phyloP scores from a whole-genome alignment of 1,140 invertebrate genomes.

The Drosophila guanche region DNA sequence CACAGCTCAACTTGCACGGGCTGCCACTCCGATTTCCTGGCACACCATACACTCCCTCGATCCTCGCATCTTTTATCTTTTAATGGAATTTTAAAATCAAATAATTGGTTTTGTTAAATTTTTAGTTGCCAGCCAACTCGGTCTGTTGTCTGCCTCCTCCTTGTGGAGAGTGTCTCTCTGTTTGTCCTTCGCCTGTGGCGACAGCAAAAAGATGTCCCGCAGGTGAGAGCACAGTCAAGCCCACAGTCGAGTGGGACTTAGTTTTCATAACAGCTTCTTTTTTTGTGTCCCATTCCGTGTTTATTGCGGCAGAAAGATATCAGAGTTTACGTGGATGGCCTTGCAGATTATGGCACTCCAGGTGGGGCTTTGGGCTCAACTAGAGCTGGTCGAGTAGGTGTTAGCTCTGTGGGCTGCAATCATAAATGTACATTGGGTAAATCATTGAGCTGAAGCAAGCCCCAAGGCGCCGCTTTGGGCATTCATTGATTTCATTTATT shows the following conservation, averaged over 20 bases:
- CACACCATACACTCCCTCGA: background rate
- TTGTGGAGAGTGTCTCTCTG: background rate
- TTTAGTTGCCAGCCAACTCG: conserved; percentile 29
- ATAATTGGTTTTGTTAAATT: conserved; percentile 69
- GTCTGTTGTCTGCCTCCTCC: conserved; percentile 12
- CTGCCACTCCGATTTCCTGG: background rate
- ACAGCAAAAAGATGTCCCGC: conserved; percentile 1
- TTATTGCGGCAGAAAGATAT: conserved; percentile 46
- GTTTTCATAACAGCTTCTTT: conserved; percentile 8
- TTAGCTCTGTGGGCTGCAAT: no score
- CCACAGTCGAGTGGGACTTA: conserved; percentile 2
- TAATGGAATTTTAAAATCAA: conserved; percentile 73
- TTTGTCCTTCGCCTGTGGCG: no score
- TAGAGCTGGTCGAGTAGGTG: no score
- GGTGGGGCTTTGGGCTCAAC: no score
- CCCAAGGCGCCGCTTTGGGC: no score
- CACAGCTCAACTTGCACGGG: conserved; percentile 1
- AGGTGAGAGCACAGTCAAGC: no score
- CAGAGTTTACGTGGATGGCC: background rate
- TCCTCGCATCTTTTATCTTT: conserved; percentile 54
- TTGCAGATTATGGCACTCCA: background rate
- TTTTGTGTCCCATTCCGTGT: conserved; percentile 26
- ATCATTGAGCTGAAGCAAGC: no score
- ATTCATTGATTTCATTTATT: no score
- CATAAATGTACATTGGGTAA: no score